Conservation (phyloP, 2,888 invertebrate species). For the Rhagonycha lutea region DNA sequence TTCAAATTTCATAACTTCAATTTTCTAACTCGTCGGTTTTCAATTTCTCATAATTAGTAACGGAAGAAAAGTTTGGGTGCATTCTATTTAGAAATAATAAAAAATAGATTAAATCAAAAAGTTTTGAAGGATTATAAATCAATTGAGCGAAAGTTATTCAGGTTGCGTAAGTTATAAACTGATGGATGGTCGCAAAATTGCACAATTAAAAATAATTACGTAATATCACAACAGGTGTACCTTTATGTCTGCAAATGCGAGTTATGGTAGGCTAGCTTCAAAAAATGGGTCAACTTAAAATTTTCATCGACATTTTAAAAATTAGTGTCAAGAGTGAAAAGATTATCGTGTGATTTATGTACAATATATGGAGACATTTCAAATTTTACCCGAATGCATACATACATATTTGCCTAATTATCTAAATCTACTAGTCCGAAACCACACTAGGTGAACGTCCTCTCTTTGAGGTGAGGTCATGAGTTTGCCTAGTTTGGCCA, state of each 20-base stretch:
- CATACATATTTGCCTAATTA: neutral
- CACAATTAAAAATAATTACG: conserved; percentile 15
- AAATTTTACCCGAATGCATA: neutral
- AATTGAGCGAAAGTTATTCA: neutral
- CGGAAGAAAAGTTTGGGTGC: neutral
- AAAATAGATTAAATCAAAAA: neutral
- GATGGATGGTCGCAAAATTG: conserved; percentile 9
- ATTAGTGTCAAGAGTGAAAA: neutral
- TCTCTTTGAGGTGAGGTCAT: neutral
- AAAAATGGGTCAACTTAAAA: conserved; percentile 9
- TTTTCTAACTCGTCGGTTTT: neutral
- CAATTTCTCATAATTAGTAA: neutral
- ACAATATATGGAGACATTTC: neutral
- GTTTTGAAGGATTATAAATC: neutral
- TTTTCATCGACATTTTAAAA: neutral
- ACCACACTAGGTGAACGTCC: neutral
- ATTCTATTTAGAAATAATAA: neutral
- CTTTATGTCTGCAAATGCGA: conserved; percentile 2
- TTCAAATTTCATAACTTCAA: neutral
- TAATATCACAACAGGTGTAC: conserved; percentile 18
- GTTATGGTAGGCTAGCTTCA: conserved; percentile 15
- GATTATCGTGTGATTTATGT: neutral
- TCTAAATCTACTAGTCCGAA: neutral
- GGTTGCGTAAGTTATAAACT: neutral
- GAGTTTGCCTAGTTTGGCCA: neutral